phyloP scores from a whole-genome alignment of 1,140 invertebrate species.

The Drosophila leontia region DNA sequence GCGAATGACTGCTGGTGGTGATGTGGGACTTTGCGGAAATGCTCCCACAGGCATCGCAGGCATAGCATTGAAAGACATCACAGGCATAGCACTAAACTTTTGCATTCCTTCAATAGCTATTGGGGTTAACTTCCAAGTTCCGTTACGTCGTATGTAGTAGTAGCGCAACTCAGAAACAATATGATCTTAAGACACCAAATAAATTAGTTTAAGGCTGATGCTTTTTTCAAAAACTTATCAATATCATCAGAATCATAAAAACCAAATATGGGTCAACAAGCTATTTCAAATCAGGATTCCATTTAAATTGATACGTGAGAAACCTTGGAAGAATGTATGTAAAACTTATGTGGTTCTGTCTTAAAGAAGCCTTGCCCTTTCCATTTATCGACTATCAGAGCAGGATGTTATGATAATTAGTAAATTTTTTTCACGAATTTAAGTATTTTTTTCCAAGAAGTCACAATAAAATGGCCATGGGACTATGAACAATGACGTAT shows the following conservation, averaged over 20 bases:
- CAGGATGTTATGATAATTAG: neutral
- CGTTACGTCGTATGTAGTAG: too few species aligned
- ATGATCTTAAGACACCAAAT: neutral
- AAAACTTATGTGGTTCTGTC: neutral
- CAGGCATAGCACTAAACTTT: neutral
- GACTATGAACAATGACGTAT: neutral
- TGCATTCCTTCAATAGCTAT: too few species aligned
- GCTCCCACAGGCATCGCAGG: neutral
- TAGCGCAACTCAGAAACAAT: too few species aligned
- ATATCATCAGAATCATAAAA: too few species aligned
- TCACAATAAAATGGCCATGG: neutral
- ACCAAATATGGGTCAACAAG: too few species aligned
- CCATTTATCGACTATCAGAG: neutral
- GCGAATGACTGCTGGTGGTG: slow-evolving; percentile 29
- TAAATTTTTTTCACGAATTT: neutral
- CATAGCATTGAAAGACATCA: neutral
- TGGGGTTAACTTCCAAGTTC: too few species aligned
- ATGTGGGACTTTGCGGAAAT: neutral
- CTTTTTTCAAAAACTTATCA: too few species aligned
- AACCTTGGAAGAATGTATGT: neutral
- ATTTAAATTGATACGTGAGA: too few species aligned
- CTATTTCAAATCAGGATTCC: too few species aligned
- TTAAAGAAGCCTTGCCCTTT: neutral
- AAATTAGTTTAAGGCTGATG: neutral
- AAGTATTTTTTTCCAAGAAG: neutral